Conservation (phyloP, 1,140 invertebrate genomes). For the Gyrodactylus salaris region DNA sequence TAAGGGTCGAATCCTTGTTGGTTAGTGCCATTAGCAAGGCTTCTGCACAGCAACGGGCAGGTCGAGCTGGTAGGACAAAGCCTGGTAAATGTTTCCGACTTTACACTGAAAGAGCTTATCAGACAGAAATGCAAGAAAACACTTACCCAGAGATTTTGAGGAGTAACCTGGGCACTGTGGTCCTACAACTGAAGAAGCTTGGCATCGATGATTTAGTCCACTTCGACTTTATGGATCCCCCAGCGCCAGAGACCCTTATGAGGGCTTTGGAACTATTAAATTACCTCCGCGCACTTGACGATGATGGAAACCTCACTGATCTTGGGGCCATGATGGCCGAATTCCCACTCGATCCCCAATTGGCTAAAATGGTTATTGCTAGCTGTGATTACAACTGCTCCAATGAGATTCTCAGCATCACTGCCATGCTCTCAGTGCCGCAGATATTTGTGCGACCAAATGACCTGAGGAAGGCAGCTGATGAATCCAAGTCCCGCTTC, state of each 20-base stretch:
- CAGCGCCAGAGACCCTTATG: conserved; percentile 99
- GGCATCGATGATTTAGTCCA: conserved; percentile 96
- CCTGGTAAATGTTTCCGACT: conserved; percentile 92
- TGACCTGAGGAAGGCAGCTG: conserved; percentile 88
- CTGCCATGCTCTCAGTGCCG: conserved; percentile 96
- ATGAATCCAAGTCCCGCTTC: conserved; percentile 93
- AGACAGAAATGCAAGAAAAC: conserved; percentile 95
- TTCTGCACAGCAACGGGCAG: conserved; percentile 86
- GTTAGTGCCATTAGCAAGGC: conserved; percentile 97
- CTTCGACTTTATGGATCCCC: conserved; percentile 99
- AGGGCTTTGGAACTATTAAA: conserved; percentile 78
- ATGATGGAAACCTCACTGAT: conserved; percentile 31
- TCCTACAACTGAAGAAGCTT: conserved; percentile 84
- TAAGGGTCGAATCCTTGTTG: conserved; percentile 73
- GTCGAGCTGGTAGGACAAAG: conserved; percentile 66
- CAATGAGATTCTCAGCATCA: conserved; percentile 92
- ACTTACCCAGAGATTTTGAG: conserved; percentile 93
- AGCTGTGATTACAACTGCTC: conserved; percentile 80
- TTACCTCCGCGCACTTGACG: conserved; percentile 74
- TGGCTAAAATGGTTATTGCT: conserved; percentile 92
- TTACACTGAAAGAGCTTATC: conserved; percentile 93
- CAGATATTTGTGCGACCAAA: conserved; percentile 96
- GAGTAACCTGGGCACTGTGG: conserved; percentile 78
- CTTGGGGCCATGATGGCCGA: conserved; percentile 71
- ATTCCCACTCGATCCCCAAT: conserved; percentile 86